These are phyloP conservation scores for Drosophila hawaiiensis DNA, from an alignment of 2,888 invertebrate species.

Conservation along the genomic window DNA sequence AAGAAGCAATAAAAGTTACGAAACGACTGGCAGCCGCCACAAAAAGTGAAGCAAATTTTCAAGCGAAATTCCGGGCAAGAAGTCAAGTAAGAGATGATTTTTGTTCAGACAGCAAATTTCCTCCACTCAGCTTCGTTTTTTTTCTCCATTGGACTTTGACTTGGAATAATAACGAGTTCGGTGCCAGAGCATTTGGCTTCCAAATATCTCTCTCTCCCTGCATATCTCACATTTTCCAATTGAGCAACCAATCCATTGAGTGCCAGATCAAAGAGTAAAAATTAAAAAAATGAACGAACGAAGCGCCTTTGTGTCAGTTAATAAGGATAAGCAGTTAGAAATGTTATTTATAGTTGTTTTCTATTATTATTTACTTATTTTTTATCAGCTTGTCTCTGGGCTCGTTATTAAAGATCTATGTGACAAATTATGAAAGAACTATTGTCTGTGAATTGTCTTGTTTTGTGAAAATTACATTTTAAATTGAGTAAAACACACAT, in stretches of 20 bases:
- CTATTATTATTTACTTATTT: background rate
- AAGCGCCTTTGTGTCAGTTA: background rate
- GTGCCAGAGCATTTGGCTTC: background rate
- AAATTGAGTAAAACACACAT: background rate
- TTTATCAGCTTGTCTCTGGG: background rate
- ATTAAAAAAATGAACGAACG: background rate
- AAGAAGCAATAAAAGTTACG: constrained; percentile 53
- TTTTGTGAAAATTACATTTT: background rate
- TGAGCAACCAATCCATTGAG: background rate
- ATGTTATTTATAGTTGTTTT: background rate
- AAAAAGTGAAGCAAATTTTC: constrained; percentile 22
- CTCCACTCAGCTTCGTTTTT: constrained; percentile 10
- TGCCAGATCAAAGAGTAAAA: background rate
- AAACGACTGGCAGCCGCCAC: constrained; percentile 31
- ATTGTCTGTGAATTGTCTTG: background rate
- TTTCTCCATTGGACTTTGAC: constrained; percentile 61
- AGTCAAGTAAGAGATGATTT: constrained; percentile 43
- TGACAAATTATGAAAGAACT: background rate
- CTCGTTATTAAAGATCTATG: background rate
- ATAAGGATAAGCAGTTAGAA: background rate
- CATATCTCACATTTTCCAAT: background rate
- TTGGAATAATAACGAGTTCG: constrained; percentile 44
- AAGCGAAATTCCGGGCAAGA: constrained; percentile 52
- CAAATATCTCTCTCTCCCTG: background rate
- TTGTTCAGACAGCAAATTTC: constrained; percentile 14